Base-by-base conservation (phyloP, 2,888 invertebrate genomes). In the Tyria jacobaeae region DNA sequence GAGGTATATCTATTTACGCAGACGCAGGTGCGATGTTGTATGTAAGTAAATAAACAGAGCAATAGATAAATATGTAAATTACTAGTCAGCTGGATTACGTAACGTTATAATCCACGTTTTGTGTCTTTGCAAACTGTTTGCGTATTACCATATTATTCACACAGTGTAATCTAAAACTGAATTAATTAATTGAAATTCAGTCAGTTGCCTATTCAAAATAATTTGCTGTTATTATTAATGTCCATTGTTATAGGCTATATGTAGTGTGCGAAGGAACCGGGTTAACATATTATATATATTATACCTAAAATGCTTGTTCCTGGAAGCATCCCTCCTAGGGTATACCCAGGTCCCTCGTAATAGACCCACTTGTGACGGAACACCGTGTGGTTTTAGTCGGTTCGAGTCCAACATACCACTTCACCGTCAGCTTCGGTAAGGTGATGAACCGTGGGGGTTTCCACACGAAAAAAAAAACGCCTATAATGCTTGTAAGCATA, bases 201-300 rank as follows among this genome's bases (percentile, higher is more conserved):
- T 53, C 72, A 67, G 75, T 77, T 76, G 78, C 75, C 70, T 66
- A 68, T 66, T 62, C 70, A 70, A 76, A 80, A 84, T 75, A 76
- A 73, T 76, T 73, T 78, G 60, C 57, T 59, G 69, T 71, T 76
- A 82, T 84, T 83, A 82, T 76, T 72, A 79, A 84, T 83, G 84
- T 82, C 84, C 81, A 81, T 58, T 54, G 57, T 34, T 67, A 75
- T 63, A 67, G 63, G 59, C 58, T 64, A 58, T 64, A 68, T 53
- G 35, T 50, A 63, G 56, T 41, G 50, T 57, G 61, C 50, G 55
- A 34, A 51, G 51, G 56, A 51, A 51, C 17, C 34, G 34, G 24
- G 51, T 35, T 35, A 24, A 15, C 21, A 35, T 51, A 51, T 24
- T 24, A 9, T 12, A 44, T 10, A 21, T 21, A n/a, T n/a, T n/a